Evolutionary conservation across 2,888 invertebrate genomes (phyloP), one percentile per base, ranked within the genome.

Genomic region (Neuroscelio doddi): DNA sequence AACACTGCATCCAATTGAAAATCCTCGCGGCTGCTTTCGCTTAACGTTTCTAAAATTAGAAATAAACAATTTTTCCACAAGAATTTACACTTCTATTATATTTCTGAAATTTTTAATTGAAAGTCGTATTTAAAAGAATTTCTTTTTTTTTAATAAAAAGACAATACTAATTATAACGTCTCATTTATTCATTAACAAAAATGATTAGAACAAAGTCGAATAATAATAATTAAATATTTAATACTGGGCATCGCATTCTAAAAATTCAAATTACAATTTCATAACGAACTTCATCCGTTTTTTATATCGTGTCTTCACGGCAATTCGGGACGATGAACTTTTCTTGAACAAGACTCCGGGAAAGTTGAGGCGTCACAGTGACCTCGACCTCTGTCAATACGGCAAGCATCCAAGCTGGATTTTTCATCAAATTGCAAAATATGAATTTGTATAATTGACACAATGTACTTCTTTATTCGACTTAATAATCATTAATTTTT

Each of bases 351-450:
- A 42, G 24, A 32, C 30, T 53, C 49, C 53, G 53, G 53, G 61
- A 61, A 55, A 61, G 49, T 55, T 10, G 17, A 45, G 45, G 47
- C 53, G 49, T 61, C 61, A 61, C 44, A 53, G 61, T 61, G 44
- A 61, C 61, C 61, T 36, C 49, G 61, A 53, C 49, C 61, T 24
- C 53, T 49, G 47, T 53, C 61, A 61, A 49, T 61, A 50, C 53
- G 44, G 38, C 36, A 21, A 16, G 15, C 17, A 3, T 5, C 21
- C 21, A 21, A n/a, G 21, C 21, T 5, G 2, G 21, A 21, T 21
- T 21, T 21, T 21, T 21, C 21, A 5, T 21, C 5, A 21, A 21
- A 3, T 21, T 21, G 5, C 5, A 21, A 21, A 21, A 21, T 5
- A 21, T 5, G 5, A 21, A 5, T 21, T 21, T 21, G n/a, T n/a